Evolutionary conservation across 2,113 vertebrate species (phyloP).

Genomic region (Galemys pyrenaicus): DNA sequence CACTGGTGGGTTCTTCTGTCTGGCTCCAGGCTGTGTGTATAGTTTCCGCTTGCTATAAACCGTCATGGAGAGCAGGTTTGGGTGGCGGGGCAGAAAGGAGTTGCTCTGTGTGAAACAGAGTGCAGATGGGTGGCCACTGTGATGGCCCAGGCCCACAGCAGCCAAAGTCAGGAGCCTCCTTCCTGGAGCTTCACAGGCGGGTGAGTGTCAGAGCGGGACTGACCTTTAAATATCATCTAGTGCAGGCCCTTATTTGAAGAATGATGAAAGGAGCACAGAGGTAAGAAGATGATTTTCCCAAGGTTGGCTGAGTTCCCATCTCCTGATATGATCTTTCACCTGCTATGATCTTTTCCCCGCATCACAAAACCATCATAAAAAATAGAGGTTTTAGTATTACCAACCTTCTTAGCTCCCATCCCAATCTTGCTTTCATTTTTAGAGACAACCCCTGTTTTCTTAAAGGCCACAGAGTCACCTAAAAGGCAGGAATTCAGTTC

Average conservation of each 20-base stretch:
- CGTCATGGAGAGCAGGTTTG: neutral
- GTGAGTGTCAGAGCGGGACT: neutral
- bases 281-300: neutral
- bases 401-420: neutral
- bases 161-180: neutral
- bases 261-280: neutral
- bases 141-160: neutral
- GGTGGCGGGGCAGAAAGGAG: neutral
- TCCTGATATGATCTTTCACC: neutral
- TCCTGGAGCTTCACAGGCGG: neutral
- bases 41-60: neutral
- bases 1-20: neutral
- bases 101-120: neutral
- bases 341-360: neutral
- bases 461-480: slow-evolving; percentile 43
- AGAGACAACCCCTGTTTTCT: neutral
- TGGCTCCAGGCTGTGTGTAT: neutral
- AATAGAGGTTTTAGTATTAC: neutral
- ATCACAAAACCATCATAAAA: neutral
- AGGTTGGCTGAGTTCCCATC: neutral
- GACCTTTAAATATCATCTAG: neutral
- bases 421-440: slow-evolving; percentile 20
- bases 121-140: neutral
- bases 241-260: neutral
- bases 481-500: slow-evolving; percentile 52